Evolutionary conservation across 92 coral and sea anemone genomes (phyloP).

Genomic region (Umimayanthus chanpuru): DNA sequence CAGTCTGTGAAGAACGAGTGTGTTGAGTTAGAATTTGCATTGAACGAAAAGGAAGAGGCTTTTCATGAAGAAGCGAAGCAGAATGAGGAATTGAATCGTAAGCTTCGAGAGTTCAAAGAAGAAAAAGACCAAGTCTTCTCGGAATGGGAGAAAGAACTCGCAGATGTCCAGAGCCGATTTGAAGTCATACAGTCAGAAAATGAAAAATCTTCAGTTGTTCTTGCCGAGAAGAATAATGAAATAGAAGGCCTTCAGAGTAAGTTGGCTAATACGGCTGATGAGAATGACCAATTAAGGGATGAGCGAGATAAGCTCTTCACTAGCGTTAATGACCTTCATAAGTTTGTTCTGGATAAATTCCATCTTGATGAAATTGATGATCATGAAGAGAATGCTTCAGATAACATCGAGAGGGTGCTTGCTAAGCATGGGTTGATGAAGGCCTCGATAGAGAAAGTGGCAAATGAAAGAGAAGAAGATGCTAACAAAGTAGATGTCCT

Average conservation of each 20-base stretch:
- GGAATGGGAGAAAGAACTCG: conserved; percentile 37
- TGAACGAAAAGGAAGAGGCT: conserved; percentile 59
- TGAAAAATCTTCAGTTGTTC: not conserved
- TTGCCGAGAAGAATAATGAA: not conserved
- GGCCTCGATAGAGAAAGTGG: not conserved
- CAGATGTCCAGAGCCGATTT: conserved; percentile 3
- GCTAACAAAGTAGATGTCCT: not conserved
- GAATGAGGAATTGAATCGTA: conserved; percentile 6
- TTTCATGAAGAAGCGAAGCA: conserved; percentile 44
- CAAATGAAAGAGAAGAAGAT: not conserved
- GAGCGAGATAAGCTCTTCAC: not conserved
- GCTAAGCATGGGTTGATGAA: conserved; percentile 2
- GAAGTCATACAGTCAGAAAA: conserved; percentile 14
- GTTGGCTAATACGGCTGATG: not conserved
- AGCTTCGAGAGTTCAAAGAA: conserved; percentile 47
- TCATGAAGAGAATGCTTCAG: not conserved
- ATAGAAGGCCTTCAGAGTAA: not conserved
- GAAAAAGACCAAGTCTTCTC: conserved; percentile 50
- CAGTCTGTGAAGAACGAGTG: conserved; percentile 60
- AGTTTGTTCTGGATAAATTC: not conserved
- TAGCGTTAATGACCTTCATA: conserved; percentile 23
- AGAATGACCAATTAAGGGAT: not conserved
- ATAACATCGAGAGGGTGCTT: not conserved
- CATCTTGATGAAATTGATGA: conserved; percentile 5
- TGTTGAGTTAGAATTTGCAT: conserved; percentile 44